Evolutionary conservation across 1,140 invertebrate species (phyloP).

Genomic region (Marisa cornuarietis): DNA sequence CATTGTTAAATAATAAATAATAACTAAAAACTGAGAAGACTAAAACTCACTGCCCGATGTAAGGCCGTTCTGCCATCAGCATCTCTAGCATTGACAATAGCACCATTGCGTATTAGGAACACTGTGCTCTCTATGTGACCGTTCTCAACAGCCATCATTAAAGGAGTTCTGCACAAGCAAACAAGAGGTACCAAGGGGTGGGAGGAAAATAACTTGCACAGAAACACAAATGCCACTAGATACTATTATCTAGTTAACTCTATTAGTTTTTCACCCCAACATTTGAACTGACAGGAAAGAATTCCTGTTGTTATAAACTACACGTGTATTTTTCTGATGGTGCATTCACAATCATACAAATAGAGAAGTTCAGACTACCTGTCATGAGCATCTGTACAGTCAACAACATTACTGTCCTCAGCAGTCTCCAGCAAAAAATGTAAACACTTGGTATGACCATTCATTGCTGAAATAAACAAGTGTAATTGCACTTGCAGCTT

Average conservation of each 20-base stretch:
- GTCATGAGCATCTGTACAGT: slow-evolving; percentile 63
- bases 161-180: slow-evolving; percentile 68
- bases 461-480: slow-evolving; percentile 47
- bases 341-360: neutral
- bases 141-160: slow-evolving; percentile 69
- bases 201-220: too few species aligned
- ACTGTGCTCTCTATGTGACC: slow-evolving; percentile 76
- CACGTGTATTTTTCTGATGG: neutral
- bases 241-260: too few species aligned
- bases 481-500: too few species aligned
- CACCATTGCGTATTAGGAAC: slow-evolving; percentile 82
- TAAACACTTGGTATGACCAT: slow-evolving; percentile 62
- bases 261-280: too few species aligned
- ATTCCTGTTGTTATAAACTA: neutral
- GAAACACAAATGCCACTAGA: too few species aligned
- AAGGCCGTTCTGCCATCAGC: slow-evolving; percentile 72
- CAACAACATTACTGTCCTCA: slow-evolving; percentile 69
- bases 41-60: slow-evolving; percentile 70
- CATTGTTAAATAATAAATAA: neutral
- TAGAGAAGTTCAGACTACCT: slow-evolving; percentile 42
- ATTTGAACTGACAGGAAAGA: too few species aligned
- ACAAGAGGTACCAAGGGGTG: too few species aligned
- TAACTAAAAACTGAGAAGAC: slow-evolving; percentile 28
- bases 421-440: slow-evolving; percentile 69
- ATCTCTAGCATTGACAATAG: slow-evolving; percentile 84